Conservation (phyloP, 2,888 invertebrate species). For the Ashinkailepas kermadecensis region DNA sequence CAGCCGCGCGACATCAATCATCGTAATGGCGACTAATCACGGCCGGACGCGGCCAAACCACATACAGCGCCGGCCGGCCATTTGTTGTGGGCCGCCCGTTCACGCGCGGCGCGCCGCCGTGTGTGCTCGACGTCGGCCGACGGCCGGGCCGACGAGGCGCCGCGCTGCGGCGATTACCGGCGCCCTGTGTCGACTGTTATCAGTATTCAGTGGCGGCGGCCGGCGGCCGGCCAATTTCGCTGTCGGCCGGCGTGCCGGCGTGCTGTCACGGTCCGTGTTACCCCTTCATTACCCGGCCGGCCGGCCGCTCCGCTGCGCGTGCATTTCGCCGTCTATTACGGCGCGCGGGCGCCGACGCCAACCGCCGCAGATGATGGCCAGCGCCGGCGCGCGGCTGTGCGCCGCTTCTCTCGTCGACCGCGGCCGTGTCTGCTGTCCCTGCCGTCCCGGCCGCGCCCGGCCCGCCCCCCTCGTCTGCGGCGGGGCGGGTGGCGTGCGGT, state of each 20-base stretch:
- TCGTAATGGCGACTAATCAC: too few relatives aligned
- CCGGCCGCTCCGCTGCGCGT: neutral
- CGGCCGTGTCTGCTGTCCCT: too few relatives aligned
- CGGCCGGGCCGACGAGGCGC: neutral
- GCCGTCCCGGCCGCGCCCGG: neutral
- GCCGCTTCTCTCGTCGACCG: neutral
- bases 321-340: constrained; percentile 7
- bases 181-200: neutral
- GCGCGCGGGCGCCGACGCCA: neutral
- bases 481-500: neutral
- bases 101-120: neutral
- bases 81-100: too few relatives aligned
- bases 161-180: neutral
- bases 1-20: too few relatives aligned
- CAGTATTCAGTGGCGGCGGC: neutral
- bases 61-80: too few relatives aligned
- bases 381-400: neutral
- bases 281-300: constrained; percentile 6
- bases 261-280: constrained; percentile 1
- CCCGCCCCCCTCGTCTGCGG: neutral
- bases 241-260: neutral
- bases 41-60: too few relatives aligned
- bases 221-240: neutral
- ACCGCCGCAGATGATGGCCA: neutral
- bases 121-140: neutral